Evolutionary conservation across 92 coral and sea anemone genomes (phyloP).

Genomic region (Virgularia gustaviana): DNA sequence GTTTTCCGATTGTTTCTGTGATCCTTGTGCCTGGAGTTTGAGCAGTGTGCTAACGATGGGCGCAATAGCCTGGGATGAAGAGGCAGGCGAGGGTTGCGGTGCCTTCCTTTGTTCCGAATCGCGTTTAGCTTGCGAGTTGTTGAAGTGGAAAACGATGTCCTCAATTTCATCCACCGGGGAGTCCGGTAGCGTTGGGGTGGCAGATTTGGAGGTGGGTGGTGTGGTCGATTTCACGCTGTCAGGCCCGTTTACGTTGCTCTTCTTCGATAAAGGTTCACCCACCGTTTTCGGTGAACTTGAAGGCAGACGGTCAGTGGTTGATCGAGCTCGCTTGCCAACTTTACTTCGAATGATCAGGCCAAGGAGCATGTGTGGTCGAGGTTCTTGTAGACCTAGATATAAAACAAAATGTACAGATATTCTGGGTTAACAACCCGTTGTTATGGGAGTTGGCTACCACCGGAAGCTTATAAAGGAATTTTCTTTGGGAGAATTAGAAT

Average conservation of each 20-base stretch:
- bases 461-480: no score
- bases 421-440: no score
- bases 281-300: slow-evolving; percentile 55
- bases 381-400: slow-evolving; percentile 77
- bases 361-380: slow-evolving; percentile 92
- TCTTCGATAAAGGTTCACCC: slow-evolving; percentile 46
- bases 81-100: slow-evolving; percentile 44
- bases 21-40: slow-evolving; percentile 56
- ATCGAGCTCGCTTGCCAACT: slow-evolving; percentile 74
- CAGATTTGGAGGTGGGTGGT: slow-evolving; percentile 1
- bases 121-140: slow-evolving; percentile 64
- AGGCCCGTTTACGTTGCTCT: slow-evolving; percentile 51
- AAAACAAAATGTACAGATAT: no score
- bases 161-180: slow-evolving; percentile 93
- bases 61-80: slow-evolving; percentile 54
- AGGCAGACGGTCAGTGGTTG: slow-evolving; percentile 67
- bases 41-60: slow-evolving; percentile 56
- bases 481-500: no score
- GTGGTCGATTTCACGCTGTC: slow-evolving; percentile 10
- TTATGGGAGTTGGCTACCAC: no score
- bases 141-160: slow-evolving; percentile 88
- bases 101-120: slow-evolving; percentile 39
- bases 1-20: slow-evolving; percentile 20
- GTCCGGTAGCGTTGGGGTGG: slow-evolving; percentile 54
- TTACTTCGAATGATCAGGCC: slow-evolving; percentile 84